A percentile compares a stretch with the other conserved stretches of the same genome.
phyloP scores from a whole-genome alignment of 2,888 invertebrate genomes.

The Catocala sponsa region DNA sequence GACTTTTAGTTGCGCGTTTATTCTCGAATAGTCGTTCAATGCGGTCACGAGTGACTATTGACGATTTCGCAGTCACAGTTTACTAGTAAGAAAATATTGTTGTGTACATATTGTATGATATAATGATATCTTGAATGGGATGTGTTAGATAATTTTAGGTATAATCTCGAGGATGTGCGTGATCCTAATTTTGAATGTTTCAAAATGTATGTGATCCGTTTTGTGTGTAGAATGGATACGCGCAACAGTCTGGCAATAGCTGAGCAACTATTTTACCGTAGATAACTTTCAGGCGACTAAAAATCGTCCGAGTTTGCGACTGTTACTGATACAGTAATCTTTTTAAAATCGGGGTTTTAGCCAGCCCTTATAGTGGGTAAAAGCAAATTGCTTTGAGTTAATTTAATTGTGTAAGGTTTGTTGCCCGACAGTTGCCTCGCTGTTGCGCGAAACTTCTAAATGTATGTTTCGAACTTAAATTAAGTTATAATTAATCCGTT shows the following conservation, averaged over 20 bases:
- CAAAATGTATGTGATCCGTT: slow-evolving; percentile 50
- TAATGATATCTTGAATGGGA: neutral
- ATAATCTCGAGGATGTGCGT: slow-evolving; percentile 27
- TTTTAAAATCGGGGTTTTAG: neutral
- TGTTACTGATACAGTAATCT: no score
- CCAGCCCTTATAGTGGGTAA: slow-evolving; percentile 12
- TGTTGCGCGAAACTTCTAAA: slow-evolving; percentile 21
- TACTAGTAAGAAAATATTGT: neutral
- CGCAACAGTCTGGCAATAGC: slow-evolving; percentile 20
- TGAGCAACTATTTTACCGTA: neutral
- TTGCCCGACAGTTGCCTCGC: slow-evolving; percentile 15
- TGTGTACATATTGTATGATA: slow-evolving; percentile 13
- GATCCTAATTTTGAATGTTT: slow-evolving; percentile 49
- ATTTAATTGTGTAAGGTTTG: neutral
- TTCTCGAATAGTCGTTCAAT: no score
- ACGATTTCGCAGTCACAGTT: neutral
- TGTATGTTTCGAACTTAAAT: slow-evolving; percentile 39
- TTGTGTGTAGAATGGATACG: slow-evolving; percentile 24
- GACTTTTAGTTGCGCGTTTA: no score
- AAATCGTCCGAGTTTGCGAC: neutral
- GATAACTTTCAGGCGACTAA: no score
- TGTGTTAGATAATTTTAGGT: slow-evolving; percentile 8
- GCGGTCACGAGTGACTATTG: no score
- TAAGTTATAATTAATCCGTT: slow-evolving; percentile 37
- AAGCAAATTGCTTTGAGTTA: slow-evolving; percentile 19